Conservation (phyloP, 2,797 vertebrate genomes). For the Sebastes glaucus region DNA sequence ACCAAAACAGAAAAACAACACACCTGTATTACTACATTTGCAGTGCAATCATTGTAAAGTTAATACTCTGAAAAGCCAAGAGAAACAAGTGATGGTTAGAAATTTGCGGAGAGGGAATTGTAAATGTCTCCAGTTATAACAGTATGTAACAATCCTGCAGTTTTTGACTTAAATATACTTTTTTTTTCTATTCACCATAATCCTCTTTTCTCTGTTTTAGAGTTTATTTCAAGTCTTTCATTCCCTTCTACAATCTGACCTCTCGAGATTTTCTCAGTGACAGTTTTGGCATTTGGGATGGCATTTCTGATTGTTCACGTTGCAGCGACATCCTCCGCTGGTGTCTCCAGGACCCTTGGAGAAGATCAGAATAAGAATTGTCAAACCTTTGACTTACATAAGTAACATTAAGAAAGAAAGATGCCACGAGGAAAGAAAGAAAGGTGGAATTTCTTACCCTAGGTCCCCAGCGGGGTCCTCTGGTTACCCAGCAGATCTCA, state of each 20-base stretch:
- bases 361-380: neutral
- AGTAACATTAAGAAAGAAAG: neutral
- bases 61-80: neutral
- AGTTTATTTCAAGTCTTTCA: constrained; percentile 6
- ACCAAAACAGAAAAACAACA: constrained; percentile 17
- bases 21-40: constrained; percentile 39
- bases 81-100: constrained; percentile 14
- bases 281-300: constrained; percentile 91
- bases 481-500: constrained; percentile 89
- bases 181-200: neutral
- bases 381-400: neutral
- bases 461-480: constrained; percentile 86
- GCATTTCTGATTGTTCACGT: constrained; percentile 86
- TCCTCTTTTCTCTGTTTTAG: neutral
- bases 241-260: neutral
- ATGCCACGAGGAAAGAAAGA: neutral
- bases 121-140: constrained; percentile 1
- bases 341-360: constrained; percentile 92
- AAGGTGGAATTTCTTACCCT: constrained; percentile 63
- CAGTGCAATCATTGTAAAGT: constrained; percentile 32
- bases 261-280: constrained; percentile 77
- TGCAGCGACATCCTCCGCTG: constrained; percentile 88
- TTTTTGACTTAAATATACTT: constrained; percentile 23
- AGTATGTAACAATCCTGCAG: neutral
- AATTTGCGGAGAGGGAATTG: neutral